Conservation (phyloP, 1,140 invertebrate species). For the Pachypeltis micranthus region DNA sequence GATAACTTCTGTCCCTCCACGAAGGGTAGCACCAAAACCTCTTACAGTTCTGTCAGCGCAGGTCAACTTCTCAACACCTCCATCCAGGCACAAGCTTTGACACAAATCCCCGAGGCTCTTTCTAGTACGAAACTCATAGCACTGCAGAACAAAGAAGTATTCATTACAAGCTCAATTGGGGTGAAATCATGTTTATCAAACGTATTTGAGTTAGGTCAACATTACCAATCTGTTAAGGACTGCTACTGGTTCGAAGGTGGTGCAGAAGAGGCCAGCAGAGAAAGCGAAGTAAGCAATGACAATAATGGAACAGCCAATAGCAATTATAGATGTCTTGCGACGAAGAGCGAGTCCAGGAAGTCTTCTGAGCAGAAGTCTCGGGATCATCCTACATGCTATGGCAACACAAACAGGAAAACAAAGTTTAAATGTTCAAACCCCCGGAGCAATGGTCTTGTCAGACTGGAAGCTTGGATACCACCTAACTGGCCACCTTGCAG, state of each 20-base stretch:
- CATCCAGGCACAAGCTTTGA: not conserved
- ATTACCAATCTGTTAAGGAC: not conserved
- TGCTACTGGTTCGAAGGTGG: not conserved
- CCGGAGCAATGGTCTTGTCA: too few relatives aligned
- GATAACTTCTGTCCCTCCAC: conserved; percentile 2
- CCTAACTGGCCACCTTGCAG: not conserved
- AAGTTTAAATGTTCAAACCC: too few relatives aligned
- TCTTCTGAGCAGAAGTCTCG: too few relatives aligned
- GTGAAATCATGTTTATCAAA: not conserved
- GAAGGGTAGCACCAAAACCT: conserved; percentile 1
- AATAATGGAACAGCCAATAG: not conserved
- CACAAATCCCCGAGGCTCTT: not conserved
- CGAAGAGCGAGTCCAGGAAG: too few relatives aligned
- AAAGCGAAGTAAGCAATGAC: not conserved
- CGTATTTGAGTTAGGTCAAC: not conserved
- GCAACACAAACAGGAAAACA: not conserved
- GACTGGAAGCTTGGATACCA: too few relatives aligned
- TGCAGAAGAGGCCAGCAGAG: not conserved
- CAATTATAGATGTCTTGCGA: not conserved
- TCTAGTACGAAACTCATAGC: not conserved
- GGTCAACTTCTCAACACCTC: not conserved
- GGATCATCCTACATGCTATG: not conserved
- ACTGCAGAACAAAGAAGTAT: conserved; percentile 15
- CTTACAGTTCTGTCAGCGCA: not conserved
- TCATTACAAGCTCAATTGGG: not conserved